These are phyloP conservation scores for Trachymyrmex cornetzi DNA, from an alignment of 1,140 invertebrate genomes.

Conservation along the genomic window DNA sequence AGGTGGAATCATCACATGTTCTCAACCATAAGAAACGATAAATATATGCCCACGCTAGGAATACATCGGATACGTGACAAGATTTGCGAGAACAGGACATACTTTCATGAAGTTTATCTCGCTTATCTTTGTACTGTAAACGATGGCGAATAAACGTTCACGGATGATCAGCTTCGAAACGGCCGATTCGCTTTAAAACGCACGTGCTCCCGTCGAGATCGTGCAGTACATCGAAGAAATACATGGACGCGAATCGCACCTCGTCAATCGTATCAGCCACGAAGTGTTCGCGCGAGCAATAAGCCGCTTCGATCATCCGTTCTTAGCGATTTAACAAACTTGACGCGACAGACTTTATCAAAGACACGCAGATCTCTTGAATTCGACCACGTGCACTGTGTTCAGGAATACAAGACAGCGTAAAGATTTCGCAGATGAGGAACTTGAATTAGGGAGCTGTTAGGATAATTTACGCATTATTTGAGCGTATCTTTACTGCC, in stretches of 20 bases:
- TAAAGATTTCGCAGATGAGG: background rate
- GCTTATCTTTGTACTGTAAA: constrained; percentile 10
- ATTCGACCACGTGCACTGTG: constrained; percentile 37
- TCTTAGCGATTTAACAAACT: background rate
- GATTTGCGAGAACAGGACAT: background rate
- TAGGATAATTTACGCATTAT: background rate
- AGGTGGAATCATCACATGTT: background rate
- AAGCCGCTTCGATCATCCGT: constrained; percentile 9
- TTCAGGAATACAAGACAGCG: constrained; percentile 12
- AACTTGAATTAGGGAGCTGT: background rate
- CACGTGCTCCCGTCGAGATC: constrained; percentile 18
- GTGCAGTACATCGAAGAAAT: background rate
- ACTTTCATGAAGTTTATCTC: background rate
- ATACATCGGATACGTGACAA: background rate
- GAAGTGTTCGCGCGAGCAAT: constrained; percentile 1
- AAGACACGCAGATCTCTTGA: constrained; percentile 2
- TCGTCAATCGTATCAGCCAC: background rate
- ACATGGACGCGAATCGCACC: constrained; percentile 8
- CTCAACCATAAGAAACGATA: constrained; percentile 17
- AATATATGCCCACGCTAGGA: background rate
- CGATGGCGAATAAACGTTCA: constrained; percentile 34
- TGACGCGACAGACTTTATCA: background rate
- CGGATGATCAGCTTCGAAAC: constrained; percentile 4
- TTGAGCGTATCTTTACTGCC: constrained; percentile 42
- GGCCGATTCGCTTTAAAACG: constrained; percentile 7